Percentiles rank a stretch among this genome's conserved stretches.
These are phyloP conservation scores for Typhlichthys subterraneus DNA, from an alignment of 2,797 vertebrate genomes.

Conservation along the genomic window DNA sequence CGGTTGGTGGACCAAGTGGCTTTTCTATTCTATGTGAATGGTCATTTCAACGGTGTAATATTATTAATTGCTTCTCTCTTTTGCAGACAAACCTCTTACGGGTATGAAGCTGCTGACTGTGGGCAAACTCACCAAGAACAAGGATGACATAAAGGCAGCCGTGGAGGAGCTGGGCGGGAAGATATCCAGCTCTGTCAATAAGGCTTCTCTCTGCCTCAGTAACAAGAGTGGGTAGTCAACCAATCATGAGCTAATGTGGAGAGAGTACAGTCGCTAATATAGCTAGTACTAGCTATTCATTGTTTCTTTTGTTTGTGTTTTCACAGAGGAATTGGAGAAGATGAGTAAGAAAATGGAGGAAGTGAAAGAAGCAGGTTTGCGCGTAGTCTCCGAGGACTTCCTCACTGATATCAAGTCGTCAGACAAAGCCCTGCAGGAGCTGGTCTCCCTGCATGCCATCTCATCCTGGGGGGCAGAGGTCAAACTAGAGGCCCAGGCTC, in stretches of 20 bases:
- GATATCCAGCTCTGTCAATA: conserved; percentile 83
- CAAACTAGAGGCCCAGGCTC: conserved; percentile 80
- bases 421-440: conserved; percentile 85
- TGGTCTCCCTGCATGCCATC: conserved; percentile 85
- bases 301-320: conserved; percentile 14
- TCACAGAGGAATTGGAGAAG: conserved; percentile 94
- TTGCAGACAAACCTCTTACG: conserved; percentile 87
- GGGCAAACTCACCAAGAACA: conserved; percentile 91
- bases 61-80: background rate
- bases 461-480: conserved; percentile 93
- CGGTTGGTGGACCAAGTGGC: conserved; percentile 69
- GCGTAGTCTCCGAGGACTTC: conserved; percentile 89
- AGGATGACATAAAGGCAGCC: conserved; percentile 87
- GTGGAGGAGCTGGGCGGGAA: conserved; percentile 94
- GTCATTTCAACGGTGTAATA: background rate
- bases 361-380: conserved; percentile 85
- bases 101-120: conserved; percentile 87
- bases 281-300: background rate
- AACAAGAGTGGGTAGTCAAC: conserved; percentile 83
- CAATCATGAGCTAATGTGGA: background rate
- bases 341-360: conserved; percentile 99
- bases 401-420: conserved; percentile 86
- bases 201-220: conserved; percentile 91
- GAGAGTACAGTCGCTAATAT: background rate
- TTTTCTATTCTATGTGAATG: background rate